Conservation (phyloP, 2,113 vertebrate species). For the Callaeas wilsoni region DNA sequence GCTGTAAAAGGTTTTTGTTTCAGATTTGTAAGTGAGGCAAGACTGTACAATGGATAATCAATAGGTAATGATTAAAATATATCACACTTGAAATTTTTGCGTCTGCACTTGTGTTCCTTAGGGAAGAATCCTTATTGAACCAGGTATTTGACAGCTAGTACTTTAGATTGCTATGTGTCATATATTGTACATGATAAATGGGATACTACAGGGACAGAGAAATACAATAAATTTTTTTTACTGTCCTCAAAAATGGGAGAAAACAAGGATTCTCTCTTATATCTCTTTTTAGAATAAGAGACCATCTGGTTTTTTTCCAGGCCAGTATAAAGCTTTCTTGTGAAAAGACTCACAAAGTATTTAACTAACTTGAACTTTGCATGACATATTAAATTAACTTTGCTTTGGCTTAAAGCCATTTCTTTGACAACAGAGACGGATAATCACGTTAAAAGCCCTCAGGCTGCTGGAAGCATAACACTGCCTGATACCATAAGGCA, state of each 20-base stretch:
- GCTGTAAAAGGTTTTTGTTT: neutral
- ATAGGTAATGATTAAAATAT: neutral
- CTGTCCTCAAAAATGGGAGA: neutral
- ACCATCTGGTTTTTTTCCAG: neutral
- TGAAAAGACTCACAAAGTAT: neutral
- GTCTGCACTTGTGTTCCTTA: neutral
- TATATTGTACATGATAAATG: neutral
- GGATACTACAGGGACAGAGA: neutral
- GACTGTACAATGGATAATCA: neutral
- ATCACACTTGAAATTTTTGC: neutral
- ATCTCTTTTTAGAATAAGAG: neutral
- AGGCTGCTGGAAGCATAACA: neutral
- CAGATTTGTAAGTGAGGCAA: neutral
- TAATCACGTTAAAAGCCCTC: neutral
- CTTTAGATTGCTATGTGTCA: neutral
- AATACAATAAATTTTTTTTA: neutral
- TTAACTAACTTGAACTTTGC: neutral
- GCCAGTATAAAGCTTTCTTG: neutral
- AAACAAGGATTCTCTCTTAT: neutral
- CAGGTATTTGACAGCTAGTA: neutral
- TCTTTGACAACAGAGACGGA: neutral
- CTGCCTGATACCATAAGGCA: neutral
- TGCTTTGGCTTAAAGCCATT: neutral
- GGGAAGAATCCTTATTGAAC: neutral
- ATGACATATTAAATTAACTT: slow-evolving; percentile 6